Percentiles rank a stretch among this genome's conserved stretches.
Evolutionary conservation across 2,113 vertebrate species (phyloP).

Genomic region (Cephalopterus ornatus): DNA sequence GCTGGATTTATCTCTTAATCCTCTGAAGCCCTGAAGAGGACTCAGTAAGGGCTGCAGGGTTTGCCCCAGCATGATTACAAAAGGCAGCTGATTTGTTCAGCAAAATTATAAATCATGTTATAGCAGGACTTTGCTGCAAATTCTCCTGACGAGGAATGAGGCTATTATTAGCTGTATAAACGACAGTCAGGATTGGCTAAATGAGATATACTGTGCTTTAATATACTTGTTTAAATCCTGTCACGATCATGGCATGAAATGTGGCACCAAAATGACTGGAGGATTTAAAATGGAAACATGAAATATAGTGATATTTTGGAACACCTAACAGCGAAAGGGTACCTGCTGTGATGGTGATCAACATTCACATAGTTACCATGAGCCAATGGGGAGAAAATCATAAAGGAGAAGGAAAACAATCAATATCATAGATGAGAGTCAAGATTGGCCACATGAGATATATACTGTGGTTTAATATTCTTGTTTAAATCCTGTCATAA

Average conservation of each 20-base stretch:
- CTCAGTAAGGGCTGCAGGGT: not conserved
- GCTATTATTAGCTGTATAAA: not conserved
- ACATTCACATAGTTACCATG: not conserved
- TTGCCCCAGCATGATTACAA: not conserved
- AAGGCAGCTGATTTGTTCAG: not conserved
- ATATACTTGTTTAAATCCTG: not conserved
- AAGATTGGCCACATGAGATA: not conserved
- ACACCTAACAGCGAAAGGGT: not conserved
- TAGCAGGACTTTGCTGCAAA: not conserved
- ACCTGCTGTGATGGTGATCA: not conserved
- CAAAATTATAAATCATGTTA: not conserved
- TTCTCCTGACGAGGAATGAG: not conserved
- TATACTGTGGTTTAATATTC: not conserved
- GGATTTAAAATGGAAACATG: not conserved
- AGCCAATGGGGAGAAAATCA: not conserved
- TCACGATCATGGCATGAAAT: not conserved
- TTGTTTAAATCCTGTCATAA: not conserved
- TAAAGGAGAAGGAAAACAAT: not conserved
- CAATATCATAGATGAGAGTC: fast-evolving
- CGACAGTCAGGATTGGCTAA: not conserved
- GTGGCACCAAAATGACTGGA: not conserved
- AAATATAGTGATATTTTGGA: not conserved
- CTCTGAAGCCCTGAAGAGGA: not conserved
- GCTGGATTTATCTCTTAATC: not conserved
- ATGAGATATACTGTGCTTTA: not conserved